Conservation (phyloP, 2,797 vertebrate species). For the Florisuga fusca region DNA sequence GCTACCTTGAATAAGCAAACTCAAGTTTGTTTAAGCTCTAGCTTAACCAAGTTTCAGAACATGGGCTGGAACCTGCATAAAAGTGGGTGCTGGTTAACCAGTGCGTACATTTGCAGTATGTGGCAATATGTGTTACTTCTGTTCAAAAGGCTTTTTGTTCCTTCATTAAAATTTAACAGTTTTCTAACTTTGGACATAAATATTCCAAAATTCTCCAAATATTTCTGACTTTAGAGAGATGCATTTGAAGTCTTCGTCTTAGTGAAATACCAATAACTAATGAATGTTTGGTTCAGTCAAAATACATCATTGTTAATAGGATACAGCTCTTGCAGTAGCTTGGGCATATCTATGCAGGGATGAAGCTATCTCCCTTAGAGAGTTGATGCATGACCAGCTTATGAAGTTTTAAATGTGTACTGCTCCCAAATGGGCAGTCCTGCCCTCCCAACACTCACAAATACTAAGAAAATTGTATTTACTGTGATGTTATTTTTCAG, state of each 20-base stretch:
- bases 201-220: neutral
- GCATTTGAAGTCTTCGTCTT: neutral
- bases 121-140: neutral
- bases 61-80: neutral
- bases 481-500: neutral
- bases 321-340: neutral
- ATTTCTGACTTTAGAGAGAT: neutral
- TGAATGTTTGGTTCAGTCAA: neutral
- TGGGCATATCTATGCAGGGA: neutral
- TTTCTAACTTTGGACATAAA: neutral
- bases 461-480: neutral
- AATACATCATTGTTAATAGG: neutral
- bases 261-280: neutral
- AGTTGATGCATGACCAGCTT: neutral
- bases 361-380: neutral
- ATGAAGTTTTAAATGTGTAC: neutral
- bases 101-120: neutral
- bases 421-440: neutral
- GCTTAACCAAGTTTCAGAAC: conserved; percentile 14
- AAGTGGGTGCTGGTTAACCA: neutral
- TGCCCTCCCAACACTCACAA: neutral
- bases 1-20: neutral
- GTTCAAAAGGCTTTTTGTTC: neutral
- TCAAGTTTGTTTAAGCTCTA: neutral
- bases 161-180: neutral